phyloP scores from a whole-genome alignment of 1,140 invertebrate genomes.

The Aphidius ervi region DNA sequence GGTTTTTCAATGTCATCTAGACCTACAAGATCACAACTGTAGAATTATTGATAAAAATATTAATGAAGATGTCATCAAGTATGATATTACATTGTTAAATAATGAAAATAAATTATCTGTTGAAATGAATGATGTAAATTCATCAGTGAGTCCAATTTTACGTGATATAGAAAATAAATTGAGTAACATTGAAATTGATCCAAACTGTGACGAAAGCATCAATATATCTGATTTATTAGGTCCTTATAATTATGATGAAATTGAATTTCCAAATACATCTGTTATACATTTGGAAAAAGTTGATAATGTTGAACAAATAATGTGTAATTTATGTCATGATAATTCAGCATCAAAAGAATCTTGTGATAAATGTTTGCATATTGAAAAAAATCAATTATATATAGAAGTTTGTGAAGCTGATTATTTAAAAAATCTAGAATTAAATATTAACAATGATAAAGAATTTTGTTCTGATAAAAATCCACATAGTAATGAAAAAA shows the following conservation, averaged over 20 bases:
- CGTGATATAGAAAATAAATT: constrained; percentile 32
- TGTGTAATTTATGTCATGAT: neutral
- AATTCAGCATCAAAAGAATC: neutral
- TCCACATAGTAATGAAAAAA: no score
- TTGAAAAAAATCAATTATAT: constrained; percentile 17
- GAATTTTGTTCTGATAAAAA: constrained; percentile 5
- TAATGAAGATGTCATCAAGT: no score
- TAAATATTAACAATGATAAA: constrained; percentile 3
- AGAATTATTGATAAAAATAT: neutral
- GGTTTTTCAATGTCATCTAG: neutral
- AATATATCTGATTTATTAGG: constrained; percentile 23
- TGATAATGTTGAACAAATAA: neutral
- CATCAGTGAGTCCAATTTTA: neutral
- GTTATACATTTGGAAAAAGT: neutral
- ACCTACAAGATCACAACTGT: neutral
- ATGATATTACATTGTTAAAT: no score
- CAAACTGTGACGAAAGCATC: constrained; percentile 19
- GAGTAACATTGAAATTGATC: constrained; percentile 11
- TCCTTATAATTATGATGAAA: constrained; percentile 21
- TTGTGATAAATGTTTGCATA: constrained; percentile 14
- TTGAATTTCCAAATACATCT: constrained; percentile 16
- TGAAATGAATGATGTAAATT: no score
- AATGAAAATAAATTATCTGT: no score
- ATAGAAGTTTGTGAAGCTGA: constrained; percentile 20
- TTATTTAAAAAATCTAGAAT: constrained; percentile 13